Evolutionary conservation across 1,140 invertebrate genomes (phyloP), one percentile per base, ranked within the genome.

Genomic region (Atta texana): DNA sequence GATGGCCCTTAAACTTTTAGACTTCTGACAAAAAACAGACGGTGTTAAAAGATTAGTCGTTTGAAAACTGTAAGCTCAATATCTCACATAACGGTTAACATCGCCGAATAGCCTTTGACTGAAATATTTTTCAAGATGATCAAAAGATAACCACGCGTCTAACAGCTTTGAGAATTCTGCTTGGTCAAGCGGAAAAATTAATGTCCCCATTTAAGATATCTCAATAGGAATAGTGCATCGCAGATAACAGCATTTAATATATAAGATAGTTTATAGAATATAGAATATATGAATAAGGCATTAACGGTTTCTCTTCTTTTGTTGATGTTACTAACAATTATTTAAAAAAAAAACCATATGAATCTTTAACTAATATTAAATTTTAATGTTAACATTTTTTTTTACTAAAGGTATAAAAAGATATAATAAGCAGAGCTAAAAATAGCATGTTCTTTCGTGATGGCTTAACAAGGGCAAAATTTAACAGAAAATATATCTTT

Each of bases 171-270:
- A 34, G 63, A 74, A 59, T 82, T 55, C 18, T 49, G 44, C 49
- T 80, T 34, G 18, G 44, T 80, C 21, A 12, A 12, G 34, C 34
- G 21, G 31, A 72, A 82, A 82, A 82, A 71, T 71, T 57, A 44
- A 80, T 69, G 34, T 44, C 12, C 18, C 0, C 16, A 44, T 39
- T 78, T 3, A 55, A 14, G 7, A 44, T 34, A 28, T 8, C 44
- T 78, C 7, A 44, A 39, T 31, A 14, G 24, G 24, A 69, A 80
- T 55, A 12, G n/a, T 82, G 34, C 21, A 39, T 7, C 12, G 31
- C 21, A 59, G 49, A 55, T 44, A 81, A 81, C 16, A 5, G 21
- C 16, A 39, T 24, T 57, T 57, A 28, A 59, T 44, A 49, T 44
- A 10, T n/a, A 72, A 55, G 57, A 14, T 59, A 55, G 6, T 7